phyloP scores from a whole-genome alignment of 2,888 invertebrate genomes.

The Strigamia crassipes region DNA sequence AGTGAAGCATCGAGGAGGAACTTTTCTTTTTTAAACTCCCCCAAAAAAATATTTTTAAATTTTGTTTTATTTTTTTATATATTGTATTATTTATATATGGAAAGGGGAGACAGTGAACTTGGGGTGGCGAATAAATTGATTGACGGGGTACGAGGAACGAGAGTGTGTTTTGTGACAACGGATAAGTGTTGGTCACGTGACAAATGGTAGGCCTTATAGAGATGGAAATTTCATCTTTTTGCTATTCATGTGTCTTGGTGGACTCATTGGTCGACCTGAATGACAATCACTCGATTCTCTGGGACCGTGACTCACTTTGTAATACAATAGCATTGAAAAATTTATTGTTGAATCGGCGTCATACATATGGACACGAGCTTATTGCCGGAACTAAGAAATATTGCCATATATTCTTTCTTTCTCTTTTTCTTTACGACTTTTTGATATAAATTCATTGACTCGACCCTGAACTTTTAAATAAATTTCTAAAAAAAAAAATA shows the following conservation, averaged over 20 bases:
- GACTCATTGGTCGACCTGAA: conserved; percentile 40
- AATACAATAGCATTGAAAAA: conserved; percentile 31
- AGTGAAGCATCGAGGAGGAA: not conserved
- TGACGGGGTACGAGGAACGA: conserved; percentile 8
- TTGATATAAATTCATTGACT: conserved; percentile 1
- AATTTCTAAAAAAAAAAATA: not conserved
- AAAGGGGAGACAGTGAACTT: not conserved
- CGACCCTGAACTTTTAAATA: not conserved
- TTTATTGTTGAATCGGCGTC: conserved; percentile 35
- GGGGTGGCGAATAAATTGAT: conserved; percentile 19
- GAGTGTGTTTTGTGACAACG: conserved; percentile 18
- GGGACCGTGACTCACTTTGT: conserved; percentile 16
- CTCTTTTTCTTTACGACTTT: not conserved
- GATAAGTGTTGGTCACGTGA: conserved; percentile 38
- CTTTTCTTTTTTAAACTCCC: not conserved
- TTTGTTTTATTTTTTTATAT: too few relatives aligned
- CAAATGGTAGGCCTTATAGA: conserved; percentile 11
- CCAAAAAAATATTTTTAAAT: not conserved
- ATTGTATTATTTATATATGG: not conserved
- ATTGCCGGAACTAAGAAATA: conserved; percentile 18
- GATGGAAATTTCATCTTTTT: conserved; percentile 40
- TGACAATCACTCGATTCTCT: conserved; percentile 36
- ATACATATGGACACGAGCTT: conserved; percentile 39
- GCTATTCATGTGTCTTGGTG: conserved; percentile 35
- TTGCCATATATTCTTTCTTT: not conserved